These are phyloP conservation scores for Branchipolynoe longqiensis DNA, from an alignment of 2,888 invertebrate genomes.

Conservation along the genomic window DNA sequence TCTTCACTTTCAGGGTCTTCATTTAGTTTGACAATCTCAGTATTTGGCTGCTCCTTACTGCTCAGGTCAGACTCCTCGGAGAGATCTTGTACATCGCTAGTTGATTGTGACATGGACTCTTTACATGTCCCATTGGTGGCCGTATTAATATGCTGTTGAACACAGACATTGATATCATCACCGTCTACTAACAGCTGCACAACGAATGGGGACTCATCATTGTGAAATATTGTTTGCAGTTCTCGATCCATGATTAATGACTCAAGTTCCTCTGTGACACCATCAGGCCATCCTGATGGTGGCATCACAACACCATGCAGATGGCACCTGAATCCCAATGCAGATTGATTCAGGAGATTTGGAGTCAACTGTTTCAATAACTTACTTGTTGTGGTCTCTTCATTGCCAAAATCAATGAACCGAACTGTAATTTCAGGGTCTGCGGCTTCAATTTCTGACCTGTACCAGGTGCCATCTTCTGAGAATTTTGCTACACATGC, in stretches of 20 bases:
- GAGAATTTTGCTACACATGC: constrained; percentile 70
- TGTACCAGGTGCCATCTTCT: constrained; percentile 77
- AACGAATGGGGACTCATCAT: neutral
- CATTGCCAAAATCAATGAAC: constrained; percentile 63
- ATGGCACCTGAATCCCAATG: constrained; percentile 68
- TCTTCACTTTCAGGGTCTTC: too few relatives aligned
- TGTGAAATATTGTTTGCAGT: constrained; percentile 1
- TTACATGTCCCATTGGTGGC: too few relatives aligned
- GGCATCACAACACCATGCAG: neutral
- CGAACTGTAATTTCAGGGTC: constrained; percentile 33
- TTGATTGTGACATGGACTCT: too few relatives aligned
- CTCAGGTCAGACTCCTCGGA: too few relatives aligned
- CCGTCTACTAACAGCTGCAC: constrained; percentile 19
- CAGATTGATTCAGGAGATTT: constrained; percentile 65
- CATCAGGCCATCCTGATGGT: neutral
- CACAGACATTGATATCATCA: neutral
- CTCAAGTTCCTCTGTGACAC: neutral
- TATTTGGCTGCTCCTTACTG: too few relatives aligned
- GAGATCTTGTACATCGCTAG: too few relatives aligned
- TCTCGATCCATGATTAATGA: neutral
- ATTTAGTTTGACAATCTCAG: too few relatives aligned
- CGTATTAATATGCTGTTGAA: too few relatives aligned
- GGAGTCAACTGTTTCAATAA: constrained; percentile 24
- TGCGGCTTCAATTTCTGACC: constrained; percentile 64
- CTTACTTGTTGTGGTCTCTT: constrained; percentile 7